Conservation (phyloP, 2,888 invertebrate genomes). For the Lasiommata megera region DNA sequence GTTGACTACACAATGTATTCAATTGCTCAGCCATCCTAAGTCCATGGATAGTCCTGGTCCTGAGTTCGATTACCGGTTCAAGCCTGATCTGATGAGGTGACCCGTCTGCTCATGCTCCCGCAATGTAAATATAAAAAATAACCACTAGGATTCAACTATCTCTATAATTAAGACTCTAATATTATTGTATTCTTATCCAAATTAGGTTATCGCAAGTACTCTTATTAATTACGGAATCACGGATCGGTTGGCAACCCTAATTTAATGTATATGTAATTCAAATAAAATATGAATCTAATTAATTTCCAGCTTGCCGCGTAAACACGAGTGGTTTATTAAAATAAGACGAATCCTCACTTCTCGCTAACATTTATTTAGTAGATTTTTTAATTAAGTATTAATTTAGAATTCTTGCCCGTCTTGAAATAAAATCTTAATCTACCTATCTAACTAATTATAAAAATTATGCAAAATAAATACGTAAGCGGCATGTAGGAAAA, state of each 20-base stretch:
- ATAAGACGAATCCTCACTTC: conserved; percentile 18
- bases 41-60: too few species aligned
- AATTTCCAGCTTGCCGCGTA: conserved; percentile 52
- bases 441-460: not conserved
- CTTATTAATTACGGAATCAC: not conserved
- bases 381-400: conserved; percentile 1
- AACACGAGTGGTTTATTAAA: conserved; percentile 46
- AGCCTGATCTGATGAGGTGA: too few species aligned
- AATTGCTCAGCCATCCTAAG: too few species aligned
- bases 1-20: too few species aligned
- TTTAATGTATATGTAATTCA: conserved; percentile 36
- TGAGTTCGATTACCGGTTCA: too few species aligned
- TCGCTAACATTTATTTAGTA: not conserved
- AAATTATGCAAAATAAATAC: conserved; percentile 4
- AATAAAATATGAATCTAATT: conserved; percentile 40
- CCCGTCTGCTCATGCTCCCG: too few species aligned
- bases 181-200: too few species aligned
- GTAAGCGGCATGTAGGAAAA: conserved; percentile 3
- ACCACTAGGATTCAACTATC: too few species aligned
- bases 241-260: conserved; percentile 1
- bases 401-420: not conserved
- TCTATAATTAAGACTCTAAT: too few species aligned
- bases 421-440: conserved; percentile 1
- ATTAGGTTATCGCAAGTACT: not conserved
- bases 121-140: too few species aligned